Conservation (phyloP, 2,797 vertebrate genomes). For the Poliocrania exsul region DNA sequence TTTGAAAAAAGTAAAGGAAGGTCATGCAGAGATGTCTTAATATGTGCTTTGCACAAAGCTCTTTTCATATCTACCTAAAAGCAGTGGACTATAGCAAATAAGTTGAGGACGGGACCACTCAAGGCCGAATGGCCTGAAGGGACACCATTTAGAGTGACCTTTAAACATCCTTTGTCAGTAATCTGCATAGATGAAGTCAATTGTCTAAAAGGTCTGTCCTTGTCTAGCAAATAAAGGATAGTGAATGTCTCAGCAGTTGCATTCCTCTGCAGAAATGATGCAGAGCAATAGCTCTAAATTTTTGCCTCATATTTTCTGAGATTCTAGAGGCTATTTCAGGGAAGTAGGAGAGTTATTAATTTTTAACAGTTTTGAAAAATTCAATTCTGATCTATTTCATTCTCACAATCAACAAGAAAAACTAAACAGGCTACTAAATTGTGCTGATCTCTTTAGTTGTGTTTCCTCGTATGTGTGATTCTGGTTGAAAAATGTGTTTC, state of each 20-base stretch:
- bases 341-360: background rate
- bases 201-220: background rate
- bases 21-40: conserved; percentile 55
- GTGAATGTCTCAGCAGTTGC: background rate
- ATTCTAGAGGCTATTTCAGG: background rate
- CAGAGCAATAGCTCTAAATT: background rate
- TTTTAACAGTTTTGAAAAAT: background rate
- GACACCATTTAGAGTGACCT: conserved; percentile 48
- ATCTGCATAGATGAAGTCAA: conserved; percentile 17
- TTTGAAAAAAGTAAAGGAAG: conserved; percentile 53
- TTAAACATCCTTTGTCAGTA: conserved; percentile 48
- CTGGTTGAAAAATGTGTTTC: background rate
- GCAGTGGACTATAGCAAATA: conserved; percentile 47
- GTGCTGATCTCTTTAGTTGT: background rate
- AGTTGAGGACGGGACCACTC: conserved; percentile 52
- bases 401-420: background rate
- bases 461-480: background rate
- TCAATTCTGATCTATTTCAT: background rate
- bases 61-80: conserved; percentile 68
- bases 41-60: conserved; percentile 66
- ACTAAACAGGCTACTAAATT: background rate
- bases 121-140: conserved; percentile 32
- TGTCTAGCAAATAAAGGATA: background rate
- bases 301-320: background rate
- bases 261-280: conserved; percentile 2